These are phyloP conservation scores for Conomelus anceps DNA, from an alignment of 2,888 invertebrate genomes.

Conservation along the genomic window DNA sequence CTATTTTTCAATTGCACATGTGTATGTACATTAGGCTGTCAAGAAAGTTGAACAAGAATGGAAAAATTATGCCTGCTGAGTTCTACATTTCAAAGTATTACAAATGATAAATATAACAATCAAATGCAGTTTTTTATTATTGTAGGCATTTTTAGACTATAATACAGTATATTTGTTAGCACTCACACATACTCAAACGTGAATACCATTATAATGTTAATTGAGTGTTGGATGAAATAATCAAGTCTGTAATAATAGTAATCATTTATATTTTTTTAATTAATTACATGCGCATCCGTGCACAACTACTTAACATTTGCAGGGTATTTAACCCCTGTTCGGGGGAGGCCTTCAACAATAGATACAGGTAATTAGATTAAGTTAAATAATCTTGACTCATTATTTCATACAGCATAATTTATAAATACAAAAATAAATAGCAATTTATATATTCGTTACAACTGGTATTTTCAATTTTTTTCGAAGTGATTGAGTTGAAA, in stretches of 20 bases:
- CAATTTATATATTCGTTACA: background rate
- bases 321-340: conserved; percentile 33
- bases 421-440: background rate
- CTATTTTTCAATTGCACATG: no score
- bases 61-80: background rate
- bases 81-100: background rate
- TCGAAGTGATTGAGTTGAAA: background rate
- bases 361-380: conserved; percentile 34
- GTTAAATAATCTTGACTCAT: conserved; percentile 14
- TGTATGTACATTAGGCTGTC: background rate
- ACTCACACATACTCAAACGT: background rate
- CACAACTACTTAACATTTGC: conserved; percentile 30
- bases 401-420: background rate
- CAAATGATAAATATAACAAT: background rate
- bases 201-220: background rate
- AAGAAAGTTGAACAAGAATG: background rate
- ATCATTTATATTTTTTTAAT: background rate
- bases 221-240: background rate
- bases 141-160: background rate
- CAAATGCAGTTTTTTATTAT: background rate
- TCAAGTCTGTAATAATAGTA: background rate
- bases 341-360: conserved; percentile 34
- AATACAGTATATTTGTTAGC: background rate
- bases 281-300: background rate
- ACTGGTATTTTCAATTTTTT: background rate